A percentile compares a stretch with the other conserved stretches of the same genome.
Evolutionary conservation across 1,140 invertebrate species (phyloP).

Genomic region (Lordiphosa clarofinis): DNA sequence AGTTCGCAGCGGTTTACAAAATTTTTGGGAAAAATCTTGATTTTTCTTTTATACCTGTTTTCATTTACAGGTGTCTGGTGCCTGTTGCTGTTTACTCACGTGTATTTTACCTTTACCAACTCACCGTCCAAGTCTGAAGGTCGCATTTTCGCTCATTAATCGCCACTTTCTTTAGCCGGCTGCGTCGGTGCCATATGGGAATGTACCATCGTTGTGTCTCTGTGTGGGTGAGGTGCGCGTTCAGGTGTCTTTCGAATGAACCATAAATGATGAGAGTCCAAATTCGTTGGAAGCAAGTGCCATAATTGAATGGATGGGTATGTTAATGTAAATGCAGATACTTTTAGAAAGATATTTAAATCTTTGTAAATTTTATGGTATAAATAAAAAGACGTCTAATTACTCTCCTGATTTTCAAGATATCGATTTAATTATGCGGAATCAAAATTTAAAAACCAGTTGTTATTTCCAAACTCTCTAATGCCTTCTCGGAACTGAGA

Average conservation of each 20-base stretch:
- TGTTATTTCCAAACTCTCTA: too few species aligned
- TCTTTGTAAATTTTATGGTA: too few species aligned
- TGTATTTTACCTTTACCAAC: background rate
- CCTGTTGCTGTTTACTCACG: constrained; percentile 16
- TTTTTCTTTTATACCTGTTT: constrained; percentile 56
- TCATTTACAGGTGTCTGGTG: constrained; percentile 21
- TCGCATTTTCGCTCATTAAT: constrained; percentile 74
- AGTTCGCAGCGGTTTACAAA: constrained; percentile 50
- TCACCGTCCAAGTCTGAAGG: constrained; percentile 51
- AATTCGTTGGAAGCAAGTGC: constrained; percentile 18
- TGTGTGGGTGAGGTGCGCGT: constrained; percentile 10
- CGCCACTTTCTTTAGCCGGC: constrained; percentile 58
- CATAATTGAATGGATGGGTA: background rate
- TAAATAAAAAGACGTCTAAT: too few species aligned
- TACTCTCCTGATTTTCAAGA: too few species aligned
- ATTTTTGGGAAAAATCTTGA: constrained; percentile 63
- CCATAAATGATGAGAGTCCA: too few species aligned
- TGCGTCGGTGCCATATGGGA: constrained; percentile 41
- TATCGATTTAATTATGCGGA: too few species aligned
- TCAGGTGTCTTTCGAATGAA: constrained; percentile 29
- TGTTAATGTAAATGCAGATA: too few species aligned
- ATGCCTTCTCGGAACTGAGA: too few species aligned
- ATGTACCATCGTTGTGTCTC: background rate
- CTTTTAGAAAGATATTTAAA: too few species aligned
- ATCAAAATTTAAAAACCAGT: too few species aligned